phyloP scores from a whole-genome alignment of 1,140 invertebrate genomes.

The Drosophila arizonae region DNA sequence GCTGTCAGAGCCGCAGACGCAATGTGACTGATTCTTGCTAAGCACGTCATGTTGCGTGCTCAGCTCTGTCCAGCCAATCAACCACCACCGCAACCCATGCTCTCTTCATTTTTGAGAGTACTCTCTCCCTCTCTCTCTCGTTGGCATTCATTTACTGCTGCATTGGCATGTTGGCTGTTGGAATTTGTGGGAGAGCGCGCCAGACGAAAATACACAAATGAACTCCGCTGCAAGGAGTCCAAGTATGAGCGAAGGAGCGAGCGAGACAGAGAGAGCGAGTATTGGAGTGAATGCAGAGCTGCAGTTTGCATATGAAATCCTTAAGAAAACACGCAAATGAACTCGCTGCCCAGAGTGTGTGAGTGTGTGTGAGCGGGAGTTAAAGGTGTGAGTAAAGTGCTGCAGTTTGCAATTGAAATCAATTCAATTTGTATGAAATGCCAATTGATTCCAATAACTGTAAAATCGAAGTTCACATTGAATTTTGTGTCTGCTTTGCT shows the following conservation, averaged over 20 bases:
- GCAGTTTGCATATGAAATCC: neutral
- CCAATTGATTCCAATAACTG: no score
- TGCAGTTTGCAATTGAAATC: neutral
- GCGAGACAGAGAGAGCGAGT: neutral
- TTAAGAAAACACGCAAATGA: neutral
- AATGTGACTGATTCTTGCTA: slow-evolving; percentile 61
- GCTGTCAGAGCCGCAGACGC: slow-evolving; percentile 47
- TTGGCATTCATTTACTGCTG: neutral
- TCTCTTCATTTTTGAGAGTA: neutral
- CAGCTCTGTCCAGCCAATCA: slow-evolving; percentile 19
- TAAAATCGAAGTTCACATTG: no score
- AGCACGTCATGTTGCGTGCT: slow-evolving; percentile 59
- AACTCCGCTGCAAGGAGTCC: neutral
- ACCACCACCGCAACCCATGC: neutral
- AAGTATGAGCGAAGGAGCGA: neutral
- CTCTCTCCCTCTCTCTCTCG: neutral
- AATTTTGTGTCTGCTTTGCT: no score
- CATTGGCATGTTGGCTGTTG: neutral
- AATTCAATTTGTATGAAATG: no score
- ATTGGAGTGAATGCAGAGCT: no score
- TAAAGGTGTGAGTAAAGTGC: no score
- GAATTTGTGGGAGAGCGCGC: slow-evolving; percentile 13
- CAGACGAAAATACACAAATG: neutral
- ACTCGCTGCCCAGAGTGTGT: neutral
- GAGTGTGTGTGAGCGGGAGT: no score